Evolutionary conservation across 2,113 vertebrate genomes (phyloP).

Genomic region (Podilymbus podiceps): DNA sequence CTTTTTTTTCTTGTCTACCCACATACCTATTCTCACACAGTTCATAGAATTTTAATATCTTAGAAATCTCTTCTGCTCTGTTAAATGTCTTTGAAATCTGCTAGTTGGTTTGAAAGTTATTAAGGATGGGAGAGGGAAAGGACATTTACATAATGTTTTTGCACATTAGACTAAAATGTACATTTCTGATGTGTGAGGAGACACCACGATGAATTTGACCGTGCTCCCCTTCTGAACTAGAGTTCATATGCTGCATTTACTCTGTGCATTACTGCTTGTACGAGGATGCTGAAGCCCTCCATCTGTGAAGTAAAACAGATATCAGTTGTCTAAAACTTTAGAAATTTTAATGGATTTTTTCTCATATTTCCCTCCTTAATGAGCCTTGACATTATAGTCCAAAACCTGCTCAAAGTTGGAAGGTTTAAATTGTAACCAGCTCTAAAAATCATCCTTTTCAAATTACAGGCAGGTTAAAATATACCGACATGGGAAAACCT

Average conservation of each 20-base stretch:
- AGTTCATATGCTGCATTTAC: neutral
- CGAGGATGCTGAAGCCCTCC: neutral
- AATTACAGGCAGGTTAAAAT: neutral
- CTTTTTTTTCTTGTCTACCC: neutral
- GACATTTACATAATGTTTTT: neutral
- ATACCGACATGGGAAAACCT: neutral
- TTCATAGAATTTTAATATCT: neutral
- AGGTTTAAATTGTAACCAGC: constrained; percentile 12
- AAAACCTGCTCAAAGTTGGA: neutral
- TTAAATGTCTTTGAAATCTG: neutral
- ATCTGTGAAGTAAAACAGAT: neutral
- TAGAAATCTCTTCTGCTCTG: neutral
- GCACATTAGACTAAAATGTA: neutral
- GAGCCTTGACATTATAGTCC: neutral
- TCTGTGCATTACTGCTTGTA: rapidly evolving
- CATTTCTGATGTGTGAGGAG: neutral
- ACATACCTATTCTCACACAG: neutral
- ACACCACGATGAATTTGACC: neutral
- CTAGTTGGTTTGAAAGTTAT: neutral
- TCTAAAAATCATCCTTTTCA: constrained; percentile 33
- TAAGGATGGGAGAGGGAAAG: neutral
- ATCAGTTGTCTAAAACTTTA: neutral
- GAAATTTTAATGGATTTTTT: neutral
- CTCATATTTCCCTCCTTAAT: neutral
- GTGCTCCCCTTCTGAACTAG: neutral